Evolutionary conservation across 2,113 vertebrate species (phyloP), one percentile per base, ranked within the genome.

Genomic region (Emydocephalus ijimae): DNA sequence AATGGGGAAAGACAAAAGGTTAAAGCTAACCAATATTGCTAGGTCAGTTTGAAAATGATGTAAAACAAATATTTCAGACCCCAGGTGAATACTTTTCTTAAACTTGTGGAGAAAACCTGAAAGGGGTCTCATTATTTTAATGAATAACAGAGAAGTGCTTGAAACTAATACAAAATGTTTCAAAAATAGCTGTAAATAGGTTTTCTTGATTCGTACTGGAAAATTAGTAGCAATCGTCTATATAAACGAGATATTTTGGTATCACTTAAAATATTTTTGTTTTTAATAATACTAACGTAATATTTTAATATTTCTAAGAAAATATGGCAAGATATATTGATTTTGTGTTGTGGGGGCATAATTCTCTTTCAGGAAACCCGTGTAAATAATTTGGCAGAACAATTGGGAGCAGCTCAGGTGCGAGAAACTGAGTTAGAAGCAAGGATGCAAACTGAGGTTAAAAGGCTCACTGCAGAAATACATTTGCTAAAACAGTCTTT

Each of bases 391-490:
- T 96, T 97, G 95, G 97, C 96, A 95, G 97, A 97, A 96, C 96
- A 97, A 92, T 21, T 98, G 92, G 96, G 95, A 5, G 96, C 95
- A 93, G 97, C 97, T 95, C 97, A 98, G 96, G 97, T 97, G 2
- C 95, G 74, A 90, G 98, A 97, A 96, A 94, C 95, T 88, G 97
- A 98, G 93, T 89, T 96, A 29, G 96, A 98, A 96, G 95, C 96
- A 93, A 95, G 92, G 93, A 97, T 98, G 95, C 96, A 97, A 95
- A 94, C 93, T 90, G 96, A 95, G 12, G 94, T 98, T 88, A 92
- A 96, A 45, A 96, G 97, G 90, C 94, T 99, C 48, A 98, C 97
- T 95, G 93, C 95, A 95, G 97, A 98, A 95, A 3, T 95, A 91
- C 95, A 94, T 39, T 96, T 88, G 93, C 90, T 96, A 29, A 97